A percentile compares a stretch with the other conserved stretches of the same genome.
Evolutionary conservation across 2,797 vertebrate genomes (phyloP).

Genomic region (Yasuhikotakia modesta): DNA sequence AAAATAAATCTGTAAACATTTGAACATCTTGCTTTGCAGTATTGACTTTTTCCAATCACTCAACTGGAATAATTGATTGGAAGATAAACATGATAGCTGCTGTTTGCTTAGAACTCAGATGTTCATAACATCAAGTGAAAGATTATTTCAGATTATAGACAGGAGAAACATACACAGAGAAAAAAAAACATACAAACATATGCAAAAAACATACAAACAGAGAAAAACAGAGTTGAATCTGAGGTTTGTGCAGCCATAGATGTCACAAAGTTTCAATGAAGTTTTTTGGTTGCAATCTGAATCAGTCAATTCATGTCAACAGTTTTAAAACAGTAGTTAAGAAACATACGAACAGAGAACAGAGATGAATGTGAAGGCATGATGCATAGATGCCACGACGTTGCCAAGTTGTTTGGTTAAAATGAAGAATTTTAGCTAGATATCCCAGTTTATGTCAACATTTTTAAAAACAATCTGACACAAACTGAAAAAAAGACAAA

Average conservation of each 20-base stretch:
- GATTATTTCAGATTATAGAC: neutral
- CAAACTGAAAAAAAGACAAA: conserved; percentile 4
- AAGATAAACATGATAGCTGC: neutral
- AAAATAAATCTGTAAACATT: conserved; percentile 42
- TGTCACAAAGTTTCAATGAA: neutral
- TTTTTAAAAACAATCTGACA: neutral
- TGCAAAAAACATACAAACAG: too few relatives aligned
- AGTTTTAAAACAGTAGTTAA: neutral
- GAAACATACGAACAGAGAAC: too few relatives aligned
- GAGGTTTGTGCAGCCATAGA: neutral
- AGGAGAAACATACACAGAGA: conserved; percentile 1
- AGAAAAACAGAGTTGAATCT: neutral
- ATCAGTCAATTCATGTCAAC: neutral
- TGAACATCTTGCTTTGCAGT: neutral
- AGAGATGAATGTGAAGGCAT: neutral
- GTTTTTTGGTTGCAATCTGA: neutral
- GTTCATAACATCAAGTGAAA: conserved; percentile 16
- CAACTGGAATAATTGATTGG: conserved; percentile 4
- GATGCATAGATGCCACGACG: neutral
- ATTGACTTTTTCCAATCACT: neutral
- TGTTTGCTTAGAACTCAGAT: neutral
- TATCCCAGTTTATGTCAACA: neutral
- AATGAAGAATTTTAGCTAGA: neutral
- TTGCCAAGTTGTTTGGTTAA: neutral
- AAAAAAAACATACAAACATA: neutral